These are phyloP conservation scores for Anolis apletophallus DNA, from an alignment of 2,797 vertebrate species.

Conservation along the genomic window DNA sequence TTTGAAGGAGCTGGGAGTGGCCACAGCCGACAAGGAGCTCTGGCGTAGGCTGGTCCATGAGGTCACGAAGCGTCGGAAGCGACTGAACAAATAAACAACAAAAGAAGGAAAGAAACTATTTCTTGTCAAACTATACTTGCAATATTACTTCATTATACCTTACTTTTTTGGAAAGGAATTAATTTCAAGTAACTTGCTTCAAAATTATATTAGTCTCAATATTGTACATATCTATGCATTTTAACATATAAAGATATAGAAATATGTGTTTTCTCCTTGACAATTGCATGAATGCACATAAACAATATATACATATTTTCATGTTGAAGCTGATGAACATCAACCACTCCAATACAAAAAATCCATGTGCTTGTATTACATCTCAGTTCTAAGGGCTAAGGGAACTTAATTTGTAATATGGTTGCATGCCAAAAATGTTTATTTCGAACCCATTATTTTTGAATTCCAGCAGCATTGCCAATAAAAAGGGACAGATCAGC, in stretches of 20 bases:
- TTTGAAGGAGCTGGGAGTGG: no score
- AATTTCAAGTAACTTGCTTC: no score
- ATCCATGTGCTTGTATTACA: background rate
- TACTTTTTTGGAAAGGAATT: no score
- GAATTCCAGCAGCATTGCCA: background rate
- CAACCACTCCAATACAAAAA: background rate
- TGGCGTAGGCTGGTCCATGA: no score
- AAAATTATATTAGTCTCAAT: background rate
- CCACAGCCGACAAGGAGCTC: no score
- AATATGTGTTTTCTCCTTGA: no score
- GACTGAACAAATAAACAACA: no score
- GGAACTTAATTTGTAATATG: background rate
- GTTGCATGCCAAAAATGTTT: background rate
- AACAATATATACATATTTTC: background rate
- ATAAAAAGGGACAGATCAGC: background rate
- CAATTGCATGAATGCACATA: background rate
- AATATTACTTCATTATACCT: no score
- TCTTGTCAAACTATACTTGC: no score
- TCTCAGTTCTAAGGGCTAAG: background rate
- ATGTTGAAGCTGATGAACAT: background rate
- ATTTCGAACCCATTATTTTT: background rate
- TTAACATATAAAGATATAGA: no score
- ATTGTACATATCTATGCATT: background rate
- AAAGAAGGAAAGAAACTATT: no score
- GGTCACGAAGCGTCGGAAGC: no score